Conservation (phyloP, 2,113 vertebrate species). For the Anas platyrhynchos region DNA sequence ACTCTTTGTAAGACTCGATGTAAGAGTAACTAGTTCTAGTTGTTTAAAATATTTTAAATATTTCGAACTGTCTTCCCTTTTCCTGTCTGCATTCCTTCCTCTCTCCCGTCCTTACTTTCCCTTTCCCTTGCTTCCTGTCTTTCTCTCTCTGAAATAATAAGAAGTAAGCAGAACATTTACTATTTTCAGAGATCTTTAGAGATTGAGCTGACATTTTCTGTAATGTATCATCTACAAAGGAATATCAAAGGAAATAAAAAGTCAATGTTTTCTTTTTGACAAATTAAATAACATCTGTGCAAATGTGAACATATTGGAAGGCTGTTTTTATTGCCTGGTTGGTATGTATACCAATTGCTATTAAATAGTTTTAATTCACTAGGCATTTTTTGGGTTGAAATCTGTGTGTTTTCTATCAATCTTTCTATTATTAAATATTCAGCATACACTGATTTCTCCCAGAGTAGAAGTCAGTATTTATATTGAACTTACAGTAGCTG, state of each 20-base stretch:
- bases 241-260: not conserved
- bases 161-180: not conserved
- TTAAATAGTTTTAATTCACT: not conserved
- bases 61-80: not conserved
- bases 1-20: not conserved
- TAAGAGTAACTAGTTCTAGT: not conserved
- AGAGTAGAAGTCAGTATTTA: not conserved
- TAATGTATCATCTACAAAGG: not conserved
- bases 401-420: not conserved
- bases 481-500: not conserved
- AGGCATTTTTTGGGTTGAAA: not conserved
- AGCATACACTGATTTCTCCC: not conserved
- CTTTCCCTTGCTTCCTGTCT: accelerated
- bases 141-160: not conserved
- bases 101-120: not conserved
- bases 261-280: not conserved
- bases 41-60: not conserved
- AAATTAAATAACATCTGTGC: not conserved
- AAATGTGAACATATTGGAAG: not conserved
- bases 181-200: not conserved
- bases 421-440: not conserved
- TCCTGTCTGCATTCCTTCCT: not conserved
- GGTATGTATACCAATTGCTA: not conserved
- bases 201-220: not conserved
- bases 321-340: not conserved